These are phyloP conservation scores for Scelioninae gen. 1 DNA, from an alignment of 2,888 invertebrate genomes.

Conservation along the genomic window DNA sequence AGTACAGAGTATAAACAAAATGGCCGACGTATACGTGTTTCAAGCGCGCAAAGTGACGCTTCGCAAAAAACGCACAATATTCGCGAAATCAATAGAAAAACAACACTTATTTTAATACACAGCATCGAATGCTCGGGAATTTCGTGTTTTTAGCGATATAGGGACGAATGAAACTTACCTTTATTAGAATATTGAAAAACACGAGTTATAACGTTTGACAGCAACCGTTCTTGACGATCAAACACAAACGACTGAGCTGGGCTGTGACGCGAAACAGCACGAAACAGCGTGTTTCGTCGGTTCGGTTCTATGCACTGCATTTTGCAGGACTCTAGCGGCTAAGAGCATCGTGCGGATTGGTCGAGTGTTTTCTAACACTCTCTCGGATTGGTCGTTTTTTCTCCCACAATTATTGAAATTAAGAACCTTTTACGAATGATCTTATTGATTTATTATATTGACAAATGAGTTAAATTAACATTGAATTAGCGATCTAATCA, in stretches of 20 bases:
- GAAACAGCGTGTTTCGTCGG: not conserved
- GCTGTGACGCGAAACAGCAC: slow-evolving; percentile 15
- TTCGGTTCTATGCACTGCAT: slow-evolving; percentile 9
- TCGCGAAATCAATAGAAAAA: not conserved
- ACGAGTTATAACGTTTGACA: slow-evolving; percentile 4
- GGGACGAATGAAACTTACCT: slow-evolving; percentile 2
- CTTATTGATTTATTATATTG: slow-evolving; percentile 51
- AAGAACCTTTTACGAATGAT: slow-evolving; percentile 38
- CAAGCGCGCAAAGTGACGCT: slow-evolving; percentile 74
- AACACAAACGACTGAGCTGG: slow-evolving; percentile 13
- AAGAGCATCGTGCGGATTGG: slow-evolving; percentile 36
- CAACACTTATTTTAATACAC: not conserved
- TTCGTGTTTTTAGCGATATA: not conserved
- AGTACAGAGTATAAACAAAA: slow-evolving; percentile 80
- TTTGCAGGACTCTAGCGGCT: slow-evolving; percentile 4
- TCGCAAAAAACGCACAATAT: slow-evolving; percentile 5
- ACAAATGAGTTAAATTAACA: slow-evolving; percentile 25
- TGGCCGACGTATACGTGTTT: slow-evolving; percentile 78
- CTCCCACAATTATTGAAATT: slow-evolving; percentile 43
- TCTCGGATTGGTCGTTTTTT: slow-evolving; percentile 34
- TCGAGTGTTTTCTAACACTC: slow-evolving; percentile 12
- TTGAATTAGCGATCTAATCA: not conserved
- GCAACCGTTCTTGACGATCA: slow-evolving; percentile 10
- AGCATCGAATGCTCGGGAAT: not conserved
- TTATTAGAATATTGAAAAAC: not conserved